Conservation (phyloP, 53 echinoderm and acorn worm species). For the Crossaster papposus region DNA sequence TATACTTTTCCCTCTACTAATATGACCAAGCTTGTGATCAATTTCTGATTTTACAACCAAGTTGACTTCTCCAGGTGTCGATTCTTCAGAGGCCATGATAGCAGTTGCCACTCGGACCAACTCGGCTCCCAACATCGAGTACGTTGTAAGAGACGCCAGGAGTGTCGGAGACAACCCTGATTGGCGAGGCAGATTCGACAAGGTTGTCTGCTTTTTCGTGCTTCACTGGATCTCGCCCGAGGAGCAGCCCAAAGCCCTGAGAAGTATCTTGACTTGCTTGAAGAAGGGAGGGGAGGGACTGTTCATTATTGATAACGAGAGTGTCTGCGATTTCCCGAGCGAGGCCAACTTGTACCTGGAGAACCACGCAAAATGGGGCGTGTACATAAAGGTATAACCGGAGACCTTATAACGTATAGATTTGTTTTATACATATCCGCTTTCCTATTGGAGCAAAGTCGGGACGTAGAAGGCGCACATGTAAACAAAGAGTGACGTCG, state of each 20-base stretch:
- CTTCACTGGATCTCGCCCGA: conserved; percentile 9
- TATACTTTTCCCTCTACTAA: background rate
- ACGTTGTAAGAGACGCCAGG: conserved; percentile 1
- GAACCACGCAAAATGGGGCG: conserved; percentile 8
- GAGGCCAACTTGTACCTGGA: background rate
- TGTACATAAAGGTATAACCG: conserved; percentile 24
- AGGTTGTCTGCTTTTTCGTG: conserved; percentile 13
- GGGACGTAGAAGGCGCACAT: too few species aligned
- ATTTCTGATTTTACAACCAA: background rate
- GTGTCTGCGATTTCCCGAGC: background rate
- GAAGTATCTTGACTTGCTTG: conserved; percentile 2
- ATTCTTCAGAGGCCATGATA: conserved; percentile 9
- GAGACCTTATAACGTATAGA: too few species aligned
- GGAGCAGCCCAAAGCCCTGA: conserved; percentile 7
- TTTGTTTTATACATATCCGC: too few species aligned
- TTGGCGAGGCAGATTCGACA: conserved; percentile 19
- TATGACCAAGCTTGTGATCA: background rate
- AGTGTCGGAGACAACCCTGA: conserved; percentile 26
- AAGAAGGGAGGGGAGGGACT: conserved; percentile 24
- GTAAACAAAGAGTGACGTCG: too few species aligned
- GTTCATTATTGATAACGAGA: background rate
- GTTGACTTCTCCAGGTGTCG: background rate
- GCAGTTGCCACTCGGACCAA: conserved; percentile 4
- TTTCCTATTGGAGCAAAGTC: too few species aligned
- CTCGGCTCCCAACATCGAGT: background rate